phyloP scores from a whole-genome alignment of 1,140 invertebrate species.

The Goniozus legneri region DNA sequence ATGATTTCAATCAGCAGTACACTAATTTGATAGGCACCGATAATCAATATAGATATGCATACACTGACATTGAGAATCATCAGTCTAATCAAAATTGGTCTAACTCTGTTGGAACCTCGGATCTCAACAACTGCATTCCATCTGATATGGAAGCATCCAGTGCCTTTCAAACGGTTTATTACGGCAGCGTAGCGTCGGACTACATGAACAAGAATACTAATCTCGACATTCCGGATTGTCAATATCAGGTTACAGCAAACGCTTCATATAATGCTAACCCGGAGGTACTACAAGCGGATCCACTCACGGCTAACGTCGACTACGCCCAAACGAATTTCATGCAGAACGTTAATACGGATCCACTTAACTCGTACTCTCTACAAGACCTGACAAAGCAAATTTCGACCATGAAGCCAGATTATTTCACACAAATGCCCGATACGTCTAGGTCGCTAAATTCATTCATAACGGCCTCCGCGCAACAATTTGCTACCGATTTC shows the following conservation, averaged over 20 bases:
- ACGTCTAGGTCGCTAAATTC: not conserved
- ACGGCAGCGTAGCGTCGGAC: constrained; percentile 17
- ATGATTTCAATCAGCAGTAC: constrained; percentile 17
- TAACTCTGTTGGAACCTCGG: constrained; percentile 22
- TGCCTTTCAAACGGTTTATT: constrained; percentile 23
- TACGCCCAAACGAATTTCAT: constrained; percentile 15
- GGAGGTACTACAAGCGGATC: constrained; percentile 12
- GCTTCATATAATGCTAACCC: constrained; percentile 15
- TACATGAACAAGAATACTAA: not conserved
- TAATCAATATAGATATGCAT: constrained; percentile 24
- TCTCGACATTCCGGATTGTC: constrained; percentile 9
- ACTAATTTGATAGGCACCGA: constrained; percentile 7
- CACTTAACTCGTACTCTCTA: constrained; percentile 18
- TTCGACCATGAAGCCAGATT: not conserved
- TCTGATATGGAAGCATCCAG: constrained; percentile 18
- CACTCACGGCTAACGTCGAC: constrained; percentile 9
- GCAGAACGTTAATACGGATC: constrained; percentile 1
- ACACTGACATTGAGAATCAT: constrained; percentile 20
- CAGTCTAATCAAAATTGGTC: constrained; percentile 40
- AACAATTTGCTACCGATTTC: too few species aligned
- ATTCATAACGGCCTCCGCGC: too few species aligned
- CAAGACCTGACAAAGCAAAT: constrained; percentile 19
- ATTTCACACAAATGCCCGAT: not conserved
- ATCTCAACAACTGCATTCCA: constrained; percentile 4
- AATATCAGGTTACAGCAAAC: constrained; percentile 14